Evolutionary conservation across 2,888 invertebrate species (phyloP).

Genomic region (Chrysomela aeneicollis): DNA sequence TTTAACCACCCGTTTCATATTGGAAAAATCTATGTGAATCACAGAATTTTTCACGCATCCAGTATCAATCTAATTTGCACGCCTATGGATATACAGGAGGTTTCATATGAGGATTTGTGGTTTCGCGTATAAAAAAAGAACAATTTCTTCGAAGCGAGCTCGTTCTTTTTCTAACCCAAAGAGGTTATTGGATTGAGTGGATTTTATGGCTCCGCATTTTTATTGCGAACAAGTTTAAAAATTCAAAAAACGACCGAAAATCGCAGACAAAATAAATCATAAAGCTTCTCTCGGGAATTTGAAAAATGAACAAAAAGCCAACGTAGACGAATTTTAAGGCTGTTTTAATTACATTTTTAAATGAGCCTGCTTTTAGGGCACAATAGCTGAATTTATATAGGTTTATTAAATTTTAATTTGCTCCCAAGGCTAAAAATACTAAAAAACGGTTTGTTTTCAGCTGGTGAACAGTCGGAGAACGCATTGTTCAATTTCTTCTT

Average conservation of each 20-base stretch:
- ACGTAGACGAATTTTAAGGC: conserved; percentile 48
- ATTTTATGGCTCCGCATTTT: conserved; percentile 60
- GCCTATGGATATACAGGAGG: conserved; percentile 34
- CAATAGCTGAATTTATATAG: conserved; percentile 60
- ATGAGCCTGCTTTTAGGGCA: conserved; percentile 54
- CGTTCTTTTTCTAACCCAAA: conserved; percentile 42
- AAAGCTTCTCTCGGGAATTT: conserved; percentile 56
- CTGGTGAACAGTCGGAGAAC: conserved; percentile 30
- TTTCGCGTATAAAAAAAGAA: conserved; percentile 38
- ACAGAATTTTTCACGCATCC: too few species aligned
- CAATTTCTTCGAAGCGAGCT: conserved; percentile 42
- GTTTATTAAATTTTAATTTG: conserved; percentile 62
- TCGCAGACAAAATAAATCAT: conserved; percentile 63
- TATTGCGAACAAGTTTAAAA: conserved; percentile 61
- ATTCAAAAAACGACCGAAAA: conserved; percentile 62
- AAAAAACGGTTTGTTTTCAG: conserved; percentile 43
- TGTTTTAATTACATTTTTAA: conserved; percentile 60
- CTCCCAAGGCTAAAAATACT: conserved; percentile 44
- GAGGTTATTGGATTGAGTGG: conserved; percentile 44
- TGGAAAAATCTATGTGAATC: too few species aligned
- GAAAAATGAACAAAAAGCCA: conserved; percentile 57
- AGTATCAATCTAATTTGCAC: conserved; percentile 13
- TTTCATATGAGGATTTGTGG: conserved; percentile 42
- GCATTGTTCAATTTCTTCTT: conserved; percentile 44
- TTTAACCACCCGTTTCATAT: too few species aligned